A percentile compares a stretch with the other conserved stretches of the same genome.
Conservation (phyloP, 2,797 vertebrate genomes). For the Pelobates cultripes region DNA sequence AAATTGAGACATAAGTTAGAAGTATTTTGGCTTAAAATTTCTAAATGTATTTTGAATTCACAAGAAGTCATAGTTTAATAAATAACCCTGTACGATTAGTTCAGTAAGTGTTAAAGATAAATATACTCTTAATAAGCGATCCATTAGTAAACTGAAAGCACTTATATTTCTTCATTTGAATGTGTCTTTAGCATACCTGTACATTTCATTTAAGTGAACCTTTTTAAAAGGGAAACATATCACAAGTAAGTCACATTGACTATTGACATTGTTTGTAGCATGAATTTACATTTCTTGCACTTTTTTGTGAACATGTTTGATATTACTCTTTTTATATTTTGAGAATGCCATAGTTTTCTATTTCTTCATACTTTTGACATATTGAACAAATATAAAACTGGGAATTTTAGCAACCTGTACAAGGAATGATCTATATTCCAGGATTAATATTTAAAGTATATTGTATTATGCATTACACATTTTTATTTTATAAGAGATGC, state of each 20-base stretch:
- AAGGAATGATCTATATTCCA: constrained; percentile 14
- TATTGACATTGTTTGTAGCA: constrained; percentile 19
- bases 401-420: constrained; percentile 15
- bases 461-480: constrained; percentile 25
- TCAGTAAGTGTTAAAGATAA: too few relatives aligned
- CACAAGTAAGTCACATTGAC: too few relatives aligned
- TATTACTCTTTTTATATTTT: not conserved
- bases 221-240: constrained; percentile 13
- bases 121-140: too few relatives aligned
- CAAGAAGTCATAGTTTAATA: too few relatives aligned
- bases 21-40: too few relatives aligned
- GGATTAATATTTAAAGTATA: constrained; percentile 35
- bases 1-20: too few relatives aligned
- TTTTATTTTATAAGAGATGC: constrained; percentile 43
- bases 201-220: too few relatives aligned
- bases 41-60: too few relatives aligned
- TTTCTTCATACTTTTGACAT: constrained; percentile 5
- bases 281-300: not conserved
- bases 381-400: not conserved
- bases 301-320: not conserved
- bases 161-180: too few relatives aligned
- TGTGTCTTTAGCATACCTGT: too few relatives aligned
- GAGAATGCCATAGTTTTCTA: not conserved
- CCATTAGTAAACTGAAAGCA: too few relatives aligned
- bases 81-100: too few relatives aligned